These are phyloP conservation scores for Cheilosia impressa DNA, from an alignment of 2,888 invertebrate species.

Conservation along the genomic window DNA sequence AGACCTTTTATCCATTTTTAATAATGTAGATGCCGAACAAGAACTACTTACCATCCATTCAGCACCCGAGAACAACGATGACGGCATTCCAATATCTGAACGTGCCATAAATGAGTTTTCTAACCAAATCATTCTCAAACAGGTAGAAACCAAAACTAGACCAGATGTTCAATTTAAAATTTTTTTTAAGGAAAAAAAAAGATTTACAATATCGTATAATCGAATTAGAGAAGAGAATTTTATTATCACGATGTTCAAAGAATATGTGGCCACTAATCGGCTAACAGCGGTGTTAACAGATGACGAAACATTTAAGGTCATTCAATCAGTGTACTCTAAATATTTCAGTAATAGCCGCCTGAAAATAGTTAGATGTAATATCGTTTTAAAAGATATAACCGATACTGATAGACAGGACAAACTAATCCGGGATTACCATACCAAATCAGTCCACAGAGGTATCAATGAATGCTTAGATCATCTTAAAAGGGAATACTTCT, in stretches of 20 bases:
- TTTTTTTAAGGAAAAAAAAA: constrained; percentile 2
- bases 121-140: constrained; percentile 35
- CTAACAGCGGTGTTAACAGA: not conserved
- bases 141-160: constrained; percentile 22
- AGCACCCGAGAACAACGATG: constrained; percentile 18
- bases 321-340: constrained; percentile 33
- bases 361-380: constrained; percentile 18
- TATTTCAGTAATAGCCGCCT: constrained; percentile 14
- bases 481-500: constrained; percentile 45
- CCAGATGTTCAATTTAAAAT: constrained; percentile 4
- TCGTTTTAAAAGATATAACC: constrained; percentile 5
- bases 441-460: constrained; percentile 7
- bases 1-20: not conserved
- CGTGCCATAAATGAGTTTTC: constrained; percentile 58
- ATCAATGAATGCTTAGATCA: constrained; percentile 33
- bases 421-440: constrained; percentile 24
- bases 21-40: not conserved
- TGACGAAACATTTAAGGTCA: constrained; percentile 36
- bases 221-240: not conserved
- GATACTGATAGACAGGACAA: constrained; percentile 1
- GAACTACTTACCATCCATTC: constrained; percentile 6
- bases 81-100: constrained; percentile 39
- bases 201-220: not conserved
- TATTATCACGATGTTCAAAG: not conserved
- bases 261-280: too few species aligned